Conservation (phyloP, 2,113 vertebrate genomes). For the Nothocercus julius region DNA sequence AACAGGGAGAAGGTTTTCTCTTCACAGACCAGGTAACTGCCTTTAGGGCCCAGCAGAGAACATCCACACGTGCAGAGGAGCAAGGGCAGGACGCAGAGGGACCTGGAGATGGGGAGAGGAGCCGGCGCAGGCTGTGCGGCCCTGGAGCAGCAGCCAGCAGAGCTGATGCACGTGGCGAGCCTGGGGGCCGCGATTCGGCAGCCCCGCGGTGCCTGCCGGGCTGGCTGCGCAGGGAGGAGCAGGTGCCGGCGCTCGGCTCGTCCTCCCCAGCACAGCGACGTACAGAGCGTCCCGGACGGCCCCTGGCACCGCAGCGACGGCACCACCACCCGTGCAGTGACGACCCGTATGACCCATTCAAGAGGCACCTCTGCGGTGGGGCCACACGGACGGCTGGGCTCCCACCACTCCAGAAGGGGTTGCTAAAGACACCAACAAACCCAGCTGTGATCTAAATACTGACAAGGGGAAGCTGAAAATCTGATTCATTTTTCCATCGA, state of each 20-base stretch:
- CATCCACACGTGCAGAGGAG: neutral
- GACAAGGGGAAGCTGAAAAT: neutral
- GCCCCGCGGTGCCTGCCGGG: no score
- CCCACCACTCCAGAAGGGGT: neutral
- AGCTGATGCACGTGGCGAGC: neutral
- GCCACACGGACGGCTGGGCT: neutral
- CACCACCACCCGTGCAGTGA: rapidly evolving
- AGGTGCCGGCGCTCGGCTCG: neutral
- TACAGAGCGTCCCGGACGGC: neutral
- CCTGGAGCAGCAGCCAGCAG: no score
- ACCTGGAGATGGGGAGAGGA: no score
- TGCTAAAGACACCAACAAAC: neutral
- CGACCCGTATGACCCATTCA: rapidly evolving
- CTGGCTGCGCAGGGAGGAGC: neutral
- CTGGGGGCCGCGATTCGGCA: rapidly evolving
- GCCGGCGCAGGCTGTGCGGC: no score
- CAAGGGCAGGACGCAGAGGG: neutral
- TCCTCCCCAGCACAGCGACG: neutral
- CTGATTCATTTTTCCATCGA: neutral
- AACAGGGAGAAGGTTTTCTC: neutral
- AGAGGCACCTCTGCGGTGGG: neutral
- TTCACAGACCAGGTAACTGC: neutral
- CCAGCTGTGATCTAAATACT: neutral
- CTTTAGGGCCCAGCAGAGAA: neutral
- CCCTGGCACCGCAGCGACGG: rapidly evolving